Conservation (phyloP, 2,888 invertebrate genomes). For the Meganola albula region DNA sequence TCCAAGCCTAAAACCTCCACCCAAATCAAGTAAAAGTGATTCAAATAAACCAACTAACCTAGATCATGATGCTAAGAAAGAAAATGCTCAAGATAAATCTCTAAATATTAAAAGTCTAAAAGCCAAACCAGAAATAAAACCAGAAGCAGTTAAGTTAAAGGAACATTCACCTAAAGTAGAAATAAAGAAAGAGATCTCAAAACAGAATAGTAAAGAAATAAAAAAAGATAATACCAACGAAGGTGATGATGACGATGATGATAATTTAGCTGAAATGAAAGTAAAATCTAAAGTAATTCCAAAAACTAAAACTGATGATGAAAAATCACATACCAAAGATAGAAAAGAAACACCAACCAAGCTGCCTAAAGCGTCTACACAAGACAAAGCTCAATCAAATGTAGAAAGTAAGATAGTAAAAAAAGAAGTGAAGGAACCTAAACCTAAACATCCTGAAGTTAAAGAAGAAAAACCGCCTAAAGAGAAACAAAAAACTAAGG, state of each 20-base stretch:
- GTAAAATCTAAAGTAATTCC: neutral
- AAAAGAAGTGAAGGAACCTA: neutral
- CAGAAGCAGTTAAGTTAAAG: neutral
- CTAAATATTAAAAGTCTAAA: neutral
- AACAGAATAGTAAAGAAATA: neutral
- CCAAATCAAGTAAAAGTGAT: conserved; percentile 6
- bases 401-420: neutral
- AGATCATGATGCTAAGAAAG: neutral
- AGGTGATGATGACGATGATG: conserved; percentile 3
- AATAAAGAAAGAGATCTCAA: neutral
- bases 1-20: conserved; percentile 20
- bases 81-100: neutral
- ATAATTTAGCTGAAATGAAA: neutral
- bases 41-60: conserved; percentile 13
- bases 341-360: too few relatives aligned
- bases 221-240: neutral
- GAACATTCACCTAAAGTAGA: neutral
- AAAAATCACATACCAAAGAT: neutral
- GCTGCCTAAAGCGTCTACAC: too few relatives aligned
- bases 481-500: neutral
- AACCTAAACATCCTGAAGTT: neutral
- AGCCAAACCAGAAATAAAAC: neutral
- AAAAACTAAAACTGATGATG: neutral
- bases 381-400: too few relatives aligned
- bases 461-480: neutral